phyloP scores from a whole-genome alignment of 2,113 vertebrate species.

The Isichthys henryi region DNA sequence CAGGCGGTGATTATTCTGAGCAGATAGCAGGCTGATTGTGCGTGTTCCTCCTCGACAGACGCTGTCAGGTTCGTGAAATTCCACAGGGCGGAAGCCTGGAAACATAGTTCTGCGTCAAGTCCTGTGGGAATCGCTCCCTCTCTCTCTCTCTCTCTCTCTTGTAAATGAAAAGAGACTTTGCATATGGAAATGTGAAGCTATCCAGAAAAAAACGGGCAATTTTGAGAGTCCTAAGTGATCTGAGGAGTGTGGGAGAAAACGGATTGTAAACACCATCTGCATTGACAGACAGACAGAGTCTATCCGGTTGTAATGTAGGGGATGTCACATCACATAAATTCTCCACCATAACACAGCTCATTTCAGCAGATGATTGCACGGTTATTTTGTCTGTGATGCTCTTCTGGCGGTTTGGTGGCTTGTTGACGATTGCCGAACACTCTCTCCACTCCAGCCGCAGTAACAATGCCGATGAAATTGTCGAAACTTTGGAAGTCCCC shows the following conservation, averaged over 20 bases:
- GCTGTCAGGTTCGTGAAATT: conserved; percentile 13
- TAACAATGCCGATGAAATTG: conserved; percentile 5
- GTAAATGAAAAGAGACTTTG: conserved; percentile 1
- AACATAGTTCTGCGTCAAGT: conserved; percentile 9
- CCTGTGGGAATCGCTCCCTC: neutral
- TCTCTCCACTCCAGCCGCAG: neutral
- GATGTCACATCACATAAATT: neutral
- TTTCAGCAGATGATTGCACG: conserved; percentile 10
- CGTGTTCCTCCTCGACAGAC: neutral
- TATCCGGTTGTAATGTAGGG: conserved; percentile 1
- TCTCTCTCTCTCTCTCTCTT: neutral
- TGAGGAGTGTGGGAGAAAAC: neutral
- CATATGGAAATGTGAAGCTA: conserved; percentile 7
- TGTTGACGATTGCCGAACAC: neutral
- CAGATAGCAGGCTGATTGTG: neutral
- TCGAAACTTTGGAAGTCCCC: neutral
- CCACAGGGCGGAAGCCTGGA: conserved; percentile 6
- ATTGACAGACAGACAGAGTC: conserved; percentile 8
- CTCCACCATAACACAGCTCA: conserved; percentile 3
- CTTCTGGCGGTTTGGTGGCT: neutral
- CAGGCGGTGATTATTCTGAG: conserved; percentile 17
- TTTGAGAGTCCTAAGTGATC: conserved; percentile 17
- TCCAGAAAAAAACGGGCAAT: conserved; percentile 10
- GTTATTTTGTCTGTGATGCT: neutral
- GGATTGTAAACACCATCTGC: conserved; percentile 13